Base-by-base conservation (phyloP, 2,888 invertebrate species). In the Smittia aterrima region DNA sequence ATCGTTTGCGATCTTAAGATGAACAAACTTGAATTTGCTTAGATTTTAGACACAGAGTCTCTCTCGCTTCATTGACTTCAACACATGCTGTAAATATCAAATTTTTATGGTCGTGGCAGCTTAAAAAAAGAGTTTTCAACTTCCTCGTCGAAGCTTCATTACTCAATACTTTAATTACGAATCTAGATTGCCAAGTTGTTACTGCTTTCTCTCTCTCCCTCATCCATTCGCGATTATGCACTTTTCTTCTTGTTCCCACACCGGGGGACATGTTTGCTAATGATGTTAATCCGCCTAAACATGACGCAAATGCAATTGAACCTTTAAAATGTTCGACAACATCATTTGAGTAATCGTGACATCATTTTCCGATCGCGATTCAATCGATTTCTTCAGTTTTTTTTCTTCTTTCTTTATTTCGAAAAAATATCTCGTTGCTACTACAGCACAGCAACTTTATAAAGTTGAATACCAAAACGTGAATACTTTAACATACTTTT, bases 401-500 rank as follows among this genome's bases (percentile, higher is more conserved):
- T n/a, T 6, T 47, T 47, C 3, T 47, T 47, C 32, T 58, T 58
- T 47, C 53, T 47, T 58, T 11, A 47, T 13, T 47, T 58, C 16
- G 20, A 16, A 47, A n/a, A n/a, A 47, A 47, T 47, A 2, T 47
- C 47, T 47, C 47, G 24, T 9, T 22, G 58, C 58, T n/a, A 18
- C 58, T 7, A 2, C 20, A 58, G n/a, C n/a, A 58, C 58, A 58
- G 13, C 58, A 58, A 22, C 58, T 58, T 58, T 13, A 58, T 58
- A 20, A 11, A 58, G 22, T 22, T 24, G 13, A 58, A 58, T 20
- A 58, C 58, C 20, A 58, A 22, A 58, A 58, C 58, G 58, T 58
- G 58, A 22, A 58, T 58, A 58, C 1, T 58, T 58, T 58, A 58
- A 58, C 58, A 58, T 58, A 58, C 58, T 58, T 58, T 58, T 58